These are phyloP conservation scores for Spicauda simplicius DNA, from an alignment of 2,888 invertebrate genomes.

Conservation along the genomic window DNA sequence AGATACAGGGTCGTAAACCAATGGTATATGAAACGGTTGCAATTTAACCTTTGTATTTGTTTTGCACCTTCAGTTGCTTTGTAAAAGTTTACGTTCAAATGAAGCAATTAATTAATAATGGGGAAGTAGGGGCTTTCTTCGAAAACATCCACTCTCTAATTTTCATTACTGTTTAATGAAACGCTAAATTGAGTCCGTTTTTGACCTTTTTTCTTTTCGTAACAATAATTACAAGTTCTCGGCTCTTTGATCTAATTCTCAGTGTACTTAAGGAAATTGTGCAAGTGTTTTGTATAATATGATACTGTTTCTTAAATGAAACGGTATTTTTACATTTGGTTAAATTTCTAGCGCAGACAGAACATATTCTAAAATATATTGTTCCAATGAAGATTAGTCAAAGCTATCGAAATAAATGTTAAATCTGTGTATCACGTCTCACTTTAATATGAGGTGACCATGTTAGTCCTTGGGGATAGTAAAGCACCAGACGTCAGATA, in stretches of 20 bases:
- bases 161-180: conserved; percentile 11
- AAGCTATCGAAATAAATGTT: too few relatives aligned
- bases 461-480: too few relatives aligned
- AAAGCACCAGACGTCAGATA: too few relatives aligned
- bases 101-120: conserved; percentile 14
- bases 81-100: conserved; percentile 7
- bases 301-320: neutral
- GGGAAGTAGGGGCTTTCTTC: neutral
- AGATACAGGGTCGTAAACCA: too few relatives aligned
- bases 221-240: conserved; percentile 9
- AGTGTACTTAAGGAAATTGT: conserved; percentile 3
- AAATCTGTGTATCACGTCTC: too few relatives aligned
- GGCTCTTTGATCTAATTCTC: conserved; percentile 1
- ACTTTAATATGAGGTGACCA: too few relatives aligned
- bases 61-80: neutral
- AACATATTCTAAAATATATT: too few relatives aligned
- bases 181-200: conserved; percentile 17
- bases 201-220: conserved; percentile 12
- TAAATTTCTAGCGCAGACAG: too few relatives aligned
- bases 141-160: conserved; percentile 16
- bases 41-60: neutral
- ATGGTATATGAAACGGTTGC: neutral
- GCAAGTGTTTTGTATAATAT: neutral
- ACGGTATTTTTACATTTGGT: neutral
- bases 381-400: too few relatives aligned